Percentiles rank a stretch among this genome's conserved stretches.
Conservation (phyloP, 1,140 invertebrate genomes). For the Hestina assimilis region DNA sequence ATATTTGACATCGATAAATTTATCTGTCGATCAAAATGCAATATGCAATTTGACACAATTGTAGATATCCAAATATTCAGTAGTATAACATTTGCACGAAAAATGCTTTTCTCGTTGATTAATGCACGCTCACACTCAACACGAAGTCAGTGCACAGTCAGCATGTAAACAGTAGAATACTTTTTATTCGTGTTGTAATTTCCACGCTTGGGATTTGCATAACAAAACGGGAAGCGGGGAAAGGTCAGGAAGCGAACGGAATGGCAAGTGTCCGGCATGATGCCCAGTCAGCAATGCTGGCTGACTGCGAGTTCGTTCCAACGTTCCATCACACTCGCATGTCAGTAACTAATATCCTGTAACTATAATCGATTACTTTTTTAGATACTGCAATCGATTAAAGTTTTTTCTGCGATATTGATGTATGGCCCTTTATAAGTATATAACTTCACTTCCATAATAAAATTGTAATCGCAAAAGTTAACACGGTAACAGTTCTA, state of each 20-base stretch:
- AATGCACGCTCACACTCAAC: conserved; percentile 70
- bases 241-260: conserved; percentile 75
- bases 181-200: conserved; percentile 76
- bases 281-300: conserved; percentile 64
- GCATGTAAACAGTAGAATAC: conserved; percentile 72
- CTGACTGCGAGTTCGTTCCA: conserved; percentile 39
- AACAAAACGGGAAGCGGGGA: conserved; percentile 75
- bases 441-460: background rate
- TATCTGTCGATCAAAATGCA: too few species aligned
- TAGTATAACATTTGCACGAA: background rate
- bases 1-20: too few species aligned
- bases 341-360: background rate
- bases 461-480: too few species aligned
- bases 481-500: too few species aligned
- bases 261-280: conserved; percentile 71
- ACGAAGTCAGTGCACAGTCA: conserved; percentile 67
- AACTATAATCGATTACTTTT: background rate
- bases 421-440: background rate
- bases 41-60: too few species aligned
- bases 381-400: background rate
- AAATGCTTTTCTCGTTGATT: conserved; percentile 18
- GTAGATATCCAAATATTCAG: too few species aligned
- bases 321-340: conserved; percentile 17
- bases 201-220: conserved; percentile 68
- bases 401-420: background rate